Conservation (phyloP, 2,113 vertebrate species). For the Perccottus glenii region DNA sequence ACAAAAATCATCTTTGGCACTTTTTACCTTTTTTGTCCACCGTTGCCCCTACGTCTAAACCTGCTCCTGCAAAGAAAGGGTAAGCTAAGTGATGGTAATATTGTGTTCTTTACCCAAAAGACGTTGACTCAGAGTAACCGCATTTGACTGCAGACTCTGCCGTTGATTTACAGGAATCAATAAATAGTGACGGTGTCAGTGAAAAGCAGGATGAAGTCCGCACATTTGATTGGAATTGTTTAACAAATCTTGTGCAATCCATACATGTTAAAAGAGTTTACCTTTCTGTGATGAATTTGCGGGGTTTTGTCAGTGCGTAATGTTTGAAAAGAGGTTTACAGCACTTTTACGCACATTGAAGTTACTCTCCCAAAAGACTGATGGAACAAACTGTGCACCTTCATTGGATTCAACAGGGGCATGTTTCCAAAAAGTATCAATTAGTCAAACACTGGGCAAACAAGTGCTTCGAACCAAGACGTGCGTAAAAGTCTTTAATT, state of each 20-base stretch:
- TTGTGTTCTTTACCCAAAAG: neutral
- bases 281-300: neutral
- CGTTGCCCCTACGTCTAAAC: neutral
- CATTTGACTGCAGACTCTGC: slow-evolving; percentile 29
- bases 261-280: neutral
- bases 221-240: slow-evolving; percentile 30
- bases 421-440: neutral
- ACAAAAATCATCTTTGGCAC: slow-evolving; percentile 6
- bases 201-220: slow-evolving; percentile 17
- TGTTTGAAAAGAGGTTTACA: neutral
- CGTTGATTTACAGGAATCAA: slow-evolving; percentile 62
- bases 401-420: too few relatives aligned
- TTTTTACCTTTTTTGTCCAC: neutral
- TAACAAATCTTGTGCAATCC: neutral
- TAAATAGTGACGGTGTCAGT: slow-evolving; percentile 44
- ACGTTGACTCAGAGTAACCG: slow-evolving; percentile 15
- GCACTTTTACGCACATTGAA: slow-evolving; percentile 50
- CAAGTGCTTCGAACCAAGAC: neutral
- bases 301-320: neutral
- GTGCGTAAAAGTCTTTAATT: slow-evolving; percentile 15
- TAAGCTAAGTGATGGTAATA: slow-evolving; percentile 45
- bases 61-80: slow-evolving; percentile 21
- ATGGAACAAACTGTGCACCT: neutral
- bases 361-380: neutral
- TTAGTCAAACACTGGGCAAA: neutral